Evolutionary conservation across 2,797 vertebrate genomes (phyloP).

Genomic region (Fratercula arctica): DNA sequence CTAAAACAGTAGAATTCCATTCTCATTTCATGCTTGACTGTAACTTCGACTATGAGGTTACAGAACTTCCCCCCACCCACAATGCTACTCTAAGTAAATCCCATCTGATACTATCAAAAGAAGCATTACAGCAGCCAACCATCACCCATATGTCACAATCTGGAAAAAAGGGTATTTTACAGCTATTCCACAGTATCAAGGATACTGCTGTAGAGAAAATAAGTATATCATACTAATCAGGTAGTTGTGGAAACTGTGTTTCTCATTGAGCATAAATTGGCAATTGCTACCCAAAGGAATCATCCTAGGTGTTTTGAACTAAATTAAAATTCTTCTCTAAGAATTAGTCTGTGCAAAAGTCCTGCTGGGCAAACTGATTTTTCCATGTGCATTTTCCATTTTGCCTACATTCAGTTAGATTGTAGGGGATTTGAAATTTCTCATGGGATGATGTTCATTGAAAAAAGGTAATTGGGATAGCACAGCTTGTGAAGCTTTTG

Average conservation of each 20-base stretch:
- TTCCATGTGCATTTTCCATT: slow-evolving; percentile 11
- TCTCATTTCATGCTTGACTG: background rate
- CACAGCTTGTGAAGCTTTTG: background rate
- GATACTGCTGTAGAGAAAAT: background rate
- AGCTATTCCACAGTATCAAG: background rate
- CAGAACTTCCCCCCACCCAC: background rate
- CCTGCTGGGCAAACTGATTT: slow-evolving; percentile 3
- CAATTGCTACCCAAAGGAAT: background rate
- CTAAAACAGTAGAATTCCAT: background rate
- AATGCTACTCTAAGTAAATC: background rate
- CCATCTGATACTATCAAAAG: background rate
- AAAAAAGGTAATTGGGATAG: slow-evolving; percentile 23
- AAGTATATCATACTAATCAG: background rate
- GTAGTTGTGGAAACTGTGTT: background rate
- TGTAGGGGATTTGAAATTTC: background rate
- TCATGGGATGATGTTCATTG: background rate
- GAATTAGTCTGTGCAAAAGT: background rate
- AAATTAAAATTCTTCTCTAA: slow-evolving; percentile 12
- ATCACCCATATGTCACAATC: background rate
- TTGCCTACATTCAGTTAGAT: background rate
- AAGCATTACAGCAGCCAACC: background rate
- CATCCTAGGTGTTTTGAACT: background rate
- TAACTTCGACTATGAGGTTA: background rate
- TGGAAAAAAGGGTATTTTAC: background rate
- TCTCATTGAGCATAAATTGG: background rate